These are phyloP conservation scores for Hypocryptadius cinnamomeus DNA, from an alignment of 2,113 vertebrate genomes.

Conservation along the genomic window DNA sequence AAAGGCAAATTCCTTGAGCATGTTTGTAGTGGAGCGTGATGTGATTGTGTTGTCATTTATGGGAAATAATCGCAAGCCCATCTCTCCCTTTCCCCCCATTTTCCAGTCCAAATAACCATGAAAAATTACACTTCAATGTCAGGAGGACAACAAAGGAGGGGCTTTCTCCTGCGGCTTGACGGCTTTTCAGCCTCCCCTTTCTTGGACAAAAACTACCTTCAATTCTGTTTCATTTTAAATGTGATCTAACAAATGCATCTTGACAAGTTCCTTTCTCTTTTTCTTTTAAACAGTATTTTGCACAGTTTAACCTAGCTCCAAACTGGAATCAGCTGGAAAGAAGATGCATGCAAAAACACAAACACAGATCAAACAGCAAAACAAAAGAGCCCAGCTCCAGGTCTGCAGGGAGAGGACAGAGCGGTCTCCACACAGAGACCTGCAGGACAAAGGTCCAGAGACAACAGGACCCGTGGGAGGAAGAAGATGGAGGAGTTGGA, in stretches of 20 bases:
- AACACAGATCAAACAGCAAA: slow-evolving; percentile 11
- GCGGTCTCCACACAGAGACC: not conserved
- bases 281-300: slow-evolving; percentile 66
- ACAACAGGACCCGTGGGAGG: not conserved
- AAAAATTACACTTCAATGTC: slow-evolving; percentile 98
- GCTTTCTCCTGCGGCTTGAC: slow-evolving; percentile 64
- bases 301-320: slow-evolving; percentile 68
- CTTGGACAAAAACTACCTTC: slow-evolving; percentile 71
- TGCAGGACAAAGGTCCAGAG: not conserved
- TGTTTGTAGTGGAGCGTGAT: slow-evolving; percentile 93
- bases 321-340: slow-evolving; percentile 63
- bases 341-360: slow-evolving; percentile 39
- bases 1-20: slow-evolving; percentile 81
- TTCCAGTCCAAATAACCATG: slow-evolving; percentile 99
- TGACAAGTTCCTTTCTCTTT: slow-evolving; percentile 69
- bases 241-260: slow-evolving; percentile 73
- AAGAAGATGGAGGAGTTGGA: not conserved
- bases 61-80: slow-evolving; percentile 93
- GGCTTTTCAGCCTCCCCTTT: slow-evolving; percentile 65
- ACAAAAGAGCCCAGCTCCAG: slow-evolving; percentile 9
- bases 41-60: slow-evolving; percentile 98
- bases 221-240: slow-evolving; percentile 68
- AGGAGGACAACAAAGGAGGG: slow-evolving; percentile 84
- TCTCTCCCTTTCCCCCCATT: slow-evolving; percentile 84
- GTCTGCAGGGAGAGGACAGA: not conserved